Percentiles rank a stretch among this genome's conserved stretches.
Evolutionary conservation across 2,113 vertebrate species (phyloP).

Genomic region (Atlantisia rogersi): DNA sequence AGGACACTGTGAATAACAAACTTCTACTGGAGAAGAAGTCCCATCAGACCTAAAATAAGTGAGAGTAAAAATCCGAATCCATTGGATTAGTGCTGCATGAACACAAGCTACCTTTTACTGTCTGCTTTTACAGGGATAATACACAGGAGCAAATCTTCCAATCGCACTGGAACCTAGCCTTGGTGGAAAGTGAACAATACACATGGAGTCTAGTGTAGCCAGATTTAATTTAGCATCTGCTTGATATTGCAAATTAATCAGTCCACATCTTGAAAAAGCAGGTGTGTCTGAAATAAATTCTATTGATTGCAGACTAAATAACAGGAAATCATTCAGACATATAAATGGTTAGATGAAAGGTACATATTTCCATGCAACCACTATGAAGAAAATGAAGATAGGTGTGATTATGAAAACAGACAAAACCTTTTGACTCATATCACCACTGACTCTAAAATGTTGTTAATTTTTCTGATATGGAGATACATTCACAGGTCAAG

Average conservation of each 20-base stretch:
- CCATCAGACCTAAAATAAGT: background rate
- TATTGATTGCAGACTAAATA: background rate
- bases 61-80: background rate
- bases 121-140: background rate
- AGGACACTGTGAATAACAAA: background rate
- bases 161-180: background rate
- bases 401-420: background rate
- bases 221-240: background rate
- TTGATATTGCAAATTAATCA: background rate
- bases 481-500: background rate
- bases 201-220: background rate
- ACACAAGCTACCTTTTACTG: background rate
- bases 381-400: background rate
- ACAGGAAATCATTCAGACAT: background rate
- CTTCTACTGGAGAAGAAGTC: background rate
- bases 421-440: background rate
- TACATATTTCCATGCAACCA: background rate
- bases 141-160: background rate
- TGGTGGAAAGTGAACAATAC: background rate
- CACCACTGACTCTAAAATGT: background rate
- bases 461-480: background rate
- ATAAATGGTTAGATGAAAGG: background rate
- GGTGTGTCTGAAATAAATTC: background rate
- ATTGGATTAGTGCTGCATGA: background rate
- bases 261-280: background rate